Evolutionary conservation across 2,888 invertebrate species (phyloP).

Genomic region (Caenorhabditis panamensis): DNA sequence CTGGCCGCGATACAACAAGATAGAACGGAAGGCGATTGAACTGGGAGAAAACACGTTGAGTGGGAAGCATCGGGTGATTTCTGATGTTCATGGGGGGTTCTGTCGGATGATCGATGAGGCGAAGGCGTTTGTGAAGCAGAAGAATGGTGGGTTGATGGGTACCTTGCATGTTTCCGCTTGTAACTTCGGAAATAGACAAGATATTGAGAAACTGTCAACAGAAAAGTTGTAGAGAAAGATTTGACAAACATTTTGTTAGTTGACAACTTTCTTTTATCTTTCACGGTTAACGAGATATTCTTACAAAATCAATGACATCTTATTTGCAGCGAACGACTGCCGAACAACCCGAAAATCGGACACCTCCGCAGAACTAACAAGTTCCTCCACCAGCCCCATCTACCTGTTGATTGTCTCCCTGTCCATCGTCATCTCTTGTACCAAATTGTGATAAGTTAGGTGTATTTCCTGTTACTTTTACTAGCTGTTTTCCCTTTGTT

Average conservation of each 20-base stretch:
- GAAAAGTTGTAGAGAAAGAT: no score
- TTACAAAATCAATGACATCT: no score
- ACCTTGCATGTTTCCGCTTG: no score
- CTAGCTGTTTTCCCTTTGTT: constrained; percentile 26
- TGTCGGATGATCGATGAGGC: constrained; percentile 79
- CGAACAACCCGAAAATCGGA: constrained; percentile 52
- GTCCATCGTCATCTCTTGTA: constrained; percentile 43
- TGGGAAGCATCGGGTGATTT: constrained; percentile 72
- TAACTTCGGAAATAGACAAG: no score
- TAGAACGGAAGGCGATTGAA: constrained; percentile 77
- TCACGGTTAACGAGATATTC: no score
- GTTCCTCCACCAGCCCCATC: constrained; percentile 6
- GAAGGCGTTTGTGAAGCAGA: constrained; percentile 64
- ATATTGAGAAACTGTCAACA: no score
- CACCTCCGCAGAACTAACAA: not conserved
- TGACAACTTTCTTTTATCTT: no score
- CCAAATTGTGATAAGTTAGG: constrained; percentile 50
- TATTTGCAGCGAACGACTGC: constrained; percentile 43
- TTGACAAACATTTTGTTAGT: no score
- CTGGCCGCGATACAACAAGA: constrained; percentile 79
- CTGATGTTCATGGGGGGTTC: constrained; percentile 77
- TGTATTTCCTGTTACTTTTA: constrained; percentile 6
- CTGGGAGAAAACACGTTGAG: constrained; percentile 69
- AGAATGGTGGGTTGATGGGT: constrained; percentile 33
- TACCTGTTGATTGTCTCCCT: constrained; percentile 23